Evolutionary conservation across 35 echinoderm and acorn worm genomes (phyloP).

Genomic region (Diadema setosum): DNA sequence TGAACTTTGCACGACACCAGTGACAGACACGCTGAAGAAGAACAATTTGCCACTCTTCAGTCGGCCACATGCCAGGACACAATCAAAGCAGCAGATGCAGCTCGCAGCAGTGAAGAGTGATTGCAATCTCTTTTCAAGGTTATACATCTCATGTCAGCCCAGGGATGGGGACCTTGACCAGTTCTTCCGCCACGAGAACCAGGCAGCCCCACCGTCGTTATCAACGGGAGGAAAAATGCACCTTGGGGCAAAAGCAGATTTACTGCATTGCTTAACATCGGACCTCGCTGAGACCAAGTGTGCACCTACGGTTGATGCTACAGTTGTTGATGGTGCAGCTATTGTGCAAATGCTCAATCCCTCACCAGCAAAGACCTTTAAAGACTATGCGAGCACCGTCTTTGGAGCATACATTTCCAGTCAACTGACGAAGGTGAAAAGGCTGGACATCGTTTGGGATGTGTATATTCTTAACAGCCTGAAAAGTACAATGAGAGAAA

Average conservation of each 20-base stretch:
- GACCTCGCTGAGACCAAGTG: neutral
- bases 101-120: constrained; percentile 40
- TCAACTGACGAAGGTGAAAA: neutral
- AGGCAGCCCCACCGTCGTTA: constrained; percentile 31
- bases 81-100: neutral
- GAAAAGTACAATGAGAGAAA: constrained; percentile 14
- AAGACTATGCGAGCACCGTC: constrained; percentile 19
- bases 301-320: neutral
- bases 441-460: constrained; percentile 30
- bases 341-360: constrained; percentile 46
- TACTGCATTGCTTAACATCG: constrained; percentile 4
- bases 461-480: neutral
- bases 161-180: constrained; percentile 7
- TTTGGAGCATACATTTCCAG: constrained; percentile 16
- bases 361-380: constrained; percentile 26
- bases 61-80: neutral
- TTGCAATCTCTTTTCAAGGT: neutral
- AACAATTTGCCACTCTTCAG: neutral
- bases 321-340: constrained; percentile 42
- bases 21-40: neutral
- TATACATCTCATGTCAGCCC: constrained; percentile 33
- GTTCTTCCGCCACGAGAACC: constrained; percentile 52
- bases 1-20: neutral
- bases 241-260: constrained; percentile 16
- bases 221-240: neutral